Evolutionary conservation across 2,113 vertebrate genomes (phyloP), one percentile per base, ranked within the genome.

Genomic region (mouse (Mus musculus)): DNA sequence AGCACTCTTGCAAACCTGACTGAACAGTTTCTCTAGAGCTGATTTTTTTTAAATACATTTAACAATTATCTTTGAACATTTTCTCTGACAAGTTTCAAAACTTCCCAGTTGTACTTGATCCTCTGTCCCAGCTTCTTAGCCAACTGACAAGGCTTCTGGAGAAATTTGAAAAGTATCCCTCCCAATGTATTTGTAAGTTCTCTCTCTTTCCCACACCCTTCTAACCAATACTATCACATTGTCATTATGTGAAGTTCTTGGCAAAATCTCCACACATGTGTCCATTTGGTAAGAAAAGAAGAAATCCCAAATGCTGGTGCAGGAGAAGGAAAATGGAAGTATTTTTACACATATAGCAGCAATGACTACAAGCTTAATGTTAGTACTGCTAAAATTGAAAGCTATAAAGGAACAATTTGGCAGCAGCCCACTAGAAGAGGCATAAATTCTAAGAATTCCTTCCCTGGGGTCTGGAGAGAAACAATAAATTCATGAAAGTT

Each of bases 131-230:
- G 3, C 77, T n/a, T 80, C 95, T 93, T 92, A 82, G 12, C 80
- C 42, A 16, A 80, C 89, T 46, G 20, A 76, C 94, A 91, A 94
- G 52, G 85, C 13, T 36, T 80, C 39, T 95, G 95, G 87, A 97
- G 2, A 56, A 91, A 88, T 17, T 52, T 86, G 90, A 69, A 87
- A 90, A 84, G 84, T 0, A 5, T 65, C 86, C 77, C 46, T 85
- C 91, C 82, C 61, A 88, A 93, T 0, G 28, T 97, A 69, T 93
- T 63, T 30, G 82, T 93, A 95, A 95, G 6, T 97, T 89, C 65
- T 33, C 1, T 89, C 13, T 56, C 73, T 93, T 97, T 73, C 36
- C 26, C 81, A 82, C 20, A 33, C 4, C 56, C 42, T 91, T 91
- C 93, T 61, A 78, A 54, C 49, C 49, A 46, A 54, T 84, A 67